These are phyloP conservation scores for Zaprionus davidi DNA, from an alignment of 1,140 invertebrate species.

Conservation along the genomic window DNA sequence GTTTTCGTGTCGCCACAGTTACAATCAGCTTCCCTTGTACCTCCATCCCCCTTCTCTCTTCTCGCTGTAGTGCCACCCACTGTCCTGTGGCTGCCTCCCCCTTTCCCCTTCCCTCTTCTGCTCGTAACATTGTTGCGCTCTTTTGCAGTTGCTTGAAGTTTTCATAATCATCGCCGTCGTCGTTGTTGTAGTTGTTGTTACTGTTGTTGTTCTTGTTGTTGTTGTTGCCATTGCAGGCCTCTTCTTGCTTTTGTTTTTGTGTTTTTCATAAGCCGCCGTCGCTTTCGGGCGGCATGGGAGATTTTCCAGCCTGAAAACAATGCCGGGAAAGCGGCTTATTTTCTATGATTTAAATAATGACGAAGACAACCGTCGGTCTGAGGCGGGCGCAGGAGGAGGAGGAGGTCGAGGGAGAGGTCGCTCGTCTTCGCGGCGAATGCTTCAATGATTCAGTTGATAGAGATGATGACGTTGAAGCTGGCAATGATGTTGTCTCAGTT, in stretches of 20 bases:
- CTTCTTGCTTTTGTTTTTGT: constrained; percentile 75
- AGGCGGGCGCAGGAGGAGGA: neutral
- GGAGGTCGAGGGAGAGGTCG: neutral
- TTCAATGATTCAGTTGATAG: constrained; percentile 2
- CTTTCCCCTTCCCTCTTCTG: neutral
- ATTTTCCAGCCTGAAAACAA: constrained; percentile 78
- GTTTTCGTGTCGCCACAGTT: constrained; percentile 70
- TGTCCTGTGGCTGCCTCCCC: neutral
- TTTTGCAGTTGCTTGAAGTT: constrained; percentile 80
- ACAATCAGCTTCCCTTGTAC: constrained; percentile 3
- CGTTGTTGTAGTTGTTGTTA: constrained; percentile 33
- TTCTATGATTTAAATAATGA: constrained; percentile 83
- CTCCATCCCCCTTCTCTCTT: constrained; percentile 1
- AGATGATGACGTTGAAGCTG: neutral
- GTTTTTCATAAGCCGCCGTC: constrained; percentile 45
- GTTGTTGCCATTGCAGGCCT: constrained; percentile 45
- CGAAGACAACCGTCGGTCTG: constrained; percentile 66
- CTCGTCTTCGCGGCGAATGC: constrained; percentile 1
- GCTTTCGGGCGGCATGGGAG: constrained; percentile 54
- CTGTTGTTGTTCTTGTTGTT: constrained; percentile 32
- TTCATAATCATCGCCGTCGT: constrained; percentile 78
- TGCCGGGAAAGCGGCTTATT: constrained; percentile 81
- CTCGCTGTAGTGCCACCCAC: neutral
- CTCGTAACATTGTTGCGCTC: constrained; percentile 63
- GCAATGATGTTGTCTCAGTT: neutral